Conservation (phyloP, 2,113 vertebrate species). For the Phocoena sinus region DNA sequence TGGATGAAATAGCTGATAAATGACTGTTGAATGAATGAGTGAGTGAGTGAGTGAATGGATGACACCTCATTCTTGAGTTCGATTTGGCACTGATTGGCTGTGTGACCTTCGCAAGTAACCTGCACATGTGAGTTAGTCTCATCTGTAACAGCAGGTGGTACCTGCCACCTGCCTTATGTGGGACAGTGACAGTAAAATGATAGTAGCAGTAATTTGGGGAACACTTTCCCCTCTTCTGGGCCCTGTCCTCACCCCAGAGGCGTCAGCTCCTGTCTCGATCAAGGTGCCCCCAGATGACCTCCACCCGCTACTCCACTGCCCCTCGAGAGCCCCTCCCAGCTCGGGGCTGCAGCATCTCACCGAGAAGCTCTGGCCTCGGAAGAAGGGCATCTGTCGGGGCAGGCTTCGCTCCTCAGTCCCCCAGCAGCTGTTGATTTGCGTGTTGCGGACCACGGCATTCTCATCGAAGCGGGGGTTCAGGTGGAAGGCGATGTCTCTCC, state of each 20-base stretch:
- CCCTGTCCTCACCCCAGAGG: not conserved
- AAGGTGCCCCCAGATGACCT: not conserved
- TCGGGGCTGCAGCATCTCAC: constrained; percentile 40
- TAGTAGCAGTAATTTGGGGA: too few relatives aligned
- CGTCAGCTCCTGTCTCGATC: not conserved
- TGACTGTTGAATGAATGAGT: not conserved
- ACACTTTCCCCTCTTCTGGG: not conserved
- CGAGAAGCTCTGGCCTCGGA: constrained; percentile 75
- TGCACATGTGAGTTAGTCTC: not conserved
- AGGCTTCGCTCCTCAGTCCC: constrained; percentile 75
- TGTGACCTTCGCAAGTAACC: not conserved
- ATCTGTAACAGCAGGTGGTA: not conserved
- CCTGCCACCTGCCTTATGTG: not conserved
- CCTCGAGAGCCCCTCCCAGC: not conserved
- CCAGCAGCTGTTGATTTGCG: constrained; percentile 62
- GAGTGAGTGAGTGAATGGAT: not conserved
- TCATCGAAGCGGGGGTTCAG: constrained; percentile 82
- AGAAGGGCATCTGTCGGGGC: constrained; percentile 74
- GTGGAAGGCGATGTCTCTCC: constrained; percentile 79
- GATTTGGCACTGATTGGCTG: not conserved
- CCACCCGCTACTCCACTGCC: too few relatives aligned
- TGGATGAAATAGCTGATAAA: not conserved
- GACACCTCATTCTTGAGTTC: not conserved
- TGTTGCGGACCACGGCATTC: constrained; percentile 79
- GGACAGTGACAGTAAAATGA: not conserved